Evolutionary conservation across 2,113 vertebrate species (phyloP).

Genomic region (Gorsachius goisagi): DNA sequence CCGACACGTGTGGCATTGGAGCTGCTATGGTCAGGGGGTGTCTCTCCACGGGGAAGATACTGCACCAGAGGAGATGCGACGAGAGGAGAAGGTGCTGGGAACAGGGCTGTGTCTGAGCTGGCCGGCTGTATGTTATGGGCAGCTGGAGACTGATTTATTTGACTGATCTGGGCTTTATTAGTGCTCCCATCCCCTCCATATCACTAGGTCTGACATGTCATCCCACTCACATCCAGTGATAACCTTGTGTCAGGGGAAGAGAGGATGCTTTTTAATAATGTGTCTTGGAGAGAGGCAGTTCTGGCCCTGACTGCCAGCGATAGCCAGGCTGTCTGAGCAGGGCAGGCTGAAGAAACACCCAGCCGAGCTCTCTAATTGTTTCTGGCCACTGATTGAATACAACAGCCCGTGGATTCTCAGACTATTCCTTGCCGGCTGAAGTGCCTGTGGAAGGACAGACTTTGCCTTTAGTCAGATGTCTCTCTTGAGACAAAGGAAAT

Average conservation of each 20-base stretch:
- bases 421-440: neutral
- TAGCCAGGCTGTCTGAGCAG: neutral
- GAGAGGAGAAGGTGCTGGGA: neutral
- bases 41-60: fast-evolving
- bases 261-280: neutral
- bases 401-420: neutral
- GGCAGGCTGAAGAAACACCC: neutral
- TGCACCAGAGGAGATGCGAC: neutral
- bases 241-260: neutral
- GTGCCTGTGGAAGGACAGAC: neutral
- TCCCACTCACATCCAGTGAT: neutral
- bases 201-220: neutral
- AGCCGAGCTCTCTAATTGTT: neutral
- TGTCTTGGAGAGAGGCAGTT: neutral
- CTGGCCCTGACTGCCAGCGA: fast-evolving
- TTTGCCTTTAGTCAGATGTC: neutral
- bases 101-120: neutral
- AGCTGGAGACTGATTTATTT: neutral
- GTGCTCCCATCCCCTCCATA: fast-evolving
- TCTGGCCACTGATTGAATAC: neutral
- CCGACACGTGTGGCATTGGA: fast-evolving
- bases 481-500: slow-evolving; percentile 24
- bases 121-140: fast-evolving
- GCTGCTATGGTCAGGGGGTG: neutral
- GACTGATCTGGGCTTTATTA: neutral